phyloP scores from a whole-genome alignment of 2,797 vertebrate species.

The Lerista edwardsae region DNA sequence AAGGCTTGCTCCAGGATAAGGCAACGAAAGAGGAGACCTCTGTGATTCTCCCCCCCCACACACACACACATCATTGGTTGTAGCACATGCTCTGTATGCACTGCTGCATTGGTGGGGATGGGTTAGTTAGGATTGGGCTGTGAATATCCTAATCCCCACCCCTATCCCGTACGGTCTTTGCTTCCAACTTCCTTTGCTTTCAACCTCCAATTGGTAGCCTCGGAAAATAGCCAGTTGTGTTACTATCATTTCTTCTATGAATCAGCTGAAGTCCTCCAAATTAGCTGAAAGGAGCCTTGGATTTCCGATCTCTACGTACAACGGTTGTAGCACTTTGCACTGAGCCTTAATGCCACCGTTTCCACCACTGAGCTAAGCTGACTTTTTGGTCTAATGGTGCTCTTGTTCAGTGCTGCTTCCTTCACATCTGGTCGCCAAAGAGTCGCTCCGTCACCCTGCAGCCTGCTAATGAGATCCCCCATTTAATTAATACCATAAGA shows the following conservation, averaged over 20 bases:
- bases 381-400: conserved; percentile 79
- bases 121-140: no score
- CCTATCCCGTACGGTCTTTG: no score
- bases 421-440: conserved; percentile 97
- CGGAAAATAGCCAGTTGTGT: conserved; percentile 11
- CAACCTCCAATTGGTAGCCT: conserved; percentile 19
- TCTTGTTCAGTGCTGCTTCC: conserved; percentile 82
- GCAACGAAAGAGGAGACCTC: no score
- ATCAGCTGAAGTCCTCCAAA: conserved; percentile 76
- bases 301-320: conserved; percentile 63
- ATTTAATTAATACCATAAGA: conserved; percentile 99
- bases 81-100: no score
- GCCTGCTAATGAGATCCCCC: conserved; percentile 99
- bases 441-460: conserved; percentile 94
- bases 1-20: no score
- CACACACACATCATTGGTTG: no score
- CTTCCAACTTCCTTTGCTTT: not conserved
- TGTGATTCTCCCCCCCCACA: no score
- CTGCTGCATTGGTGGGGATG: no score
- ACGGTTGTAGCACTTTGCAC: conserved; percentile 48
- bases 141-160: not conserved
- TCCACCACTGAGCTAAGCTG: conserved; percentile 34
- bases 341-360: conserved; percentile 64
- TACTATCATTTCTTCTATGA: conserved; percentile 59
- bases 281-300: conserved; percentile 73